Conservation (phyloP, 2,888 invertebrate genomes). For the Dicranocentrus wangi region DNA sequence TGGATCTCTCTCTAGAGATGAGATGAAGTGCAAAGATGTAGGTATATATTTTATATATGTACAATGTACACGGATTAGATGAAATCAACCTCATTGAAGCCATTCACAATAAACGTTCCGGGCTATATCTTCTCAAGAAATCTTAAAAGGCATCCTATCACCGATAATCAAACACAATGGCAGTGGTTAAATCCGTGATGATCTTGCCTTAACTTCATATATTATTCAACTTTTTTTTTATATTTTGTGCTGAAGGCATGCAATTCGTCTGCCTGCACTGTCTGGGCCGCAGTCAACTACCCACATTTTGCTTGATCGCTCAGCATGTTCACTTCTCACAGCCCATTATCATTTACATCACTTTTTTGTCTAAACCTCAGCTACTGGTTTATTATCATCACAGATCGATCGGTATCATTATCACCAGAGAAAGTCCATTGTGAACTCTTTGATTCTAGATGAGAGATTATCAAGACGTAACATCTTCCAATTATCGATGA, state of each 20-base stretch:
- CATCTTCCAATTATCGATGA: slow-evolving; percentile 19
- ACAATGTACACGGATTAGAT: too few species aligned
- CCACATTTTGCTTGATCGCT: slow-evolving; percentile 42
- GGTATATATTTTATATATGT: too few species aligned
- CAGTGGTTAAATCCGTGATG: slow-evolving; percentile 52
- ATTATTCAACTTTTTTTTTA: slow-evolving; percentile 17
- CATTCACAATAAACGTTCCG: slow-evolving; percentile 49
- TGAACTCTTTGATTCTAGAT: background rate
- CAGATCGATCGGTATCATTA: background rate
- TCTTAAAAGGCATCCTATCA: slow-evolving; percentile 52
- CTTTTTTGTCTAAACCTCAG: slow-evolving; percentile 43
- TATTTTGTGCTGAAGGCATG: slow-evolving; percentile 25
- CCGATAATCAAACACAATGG: slow-evolving; percentile 36
- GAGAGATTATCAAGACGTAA: slow-evolving; percentile 5
- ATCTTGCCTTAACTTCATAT: slow-evolving; percentile 19
- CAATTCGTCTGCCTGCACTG: background rate
- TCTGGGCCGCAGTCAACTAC: background rate
- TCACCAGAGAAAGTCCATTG: background rate
- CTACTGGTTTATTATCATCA: slow-evolving; percentile 49
- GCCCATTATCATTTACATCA: slow-evolving; percentile 61
- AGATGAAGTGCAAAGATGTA: too few species aligned
- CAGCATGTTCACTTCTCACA: slow-evolving; percentile 61
- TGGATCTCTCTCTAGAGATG: too few species aligned
- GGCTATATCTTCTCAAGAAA: slow-evolving; percentile 39
- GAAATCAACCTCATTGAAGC: too few species aligned